Percentiles rank a stretch among this genome's conserved stretches.
phyloP scores from a whole-genome alignment of 1,140 invertebrate species.

The Choristoneura fumiferana region DNA sequence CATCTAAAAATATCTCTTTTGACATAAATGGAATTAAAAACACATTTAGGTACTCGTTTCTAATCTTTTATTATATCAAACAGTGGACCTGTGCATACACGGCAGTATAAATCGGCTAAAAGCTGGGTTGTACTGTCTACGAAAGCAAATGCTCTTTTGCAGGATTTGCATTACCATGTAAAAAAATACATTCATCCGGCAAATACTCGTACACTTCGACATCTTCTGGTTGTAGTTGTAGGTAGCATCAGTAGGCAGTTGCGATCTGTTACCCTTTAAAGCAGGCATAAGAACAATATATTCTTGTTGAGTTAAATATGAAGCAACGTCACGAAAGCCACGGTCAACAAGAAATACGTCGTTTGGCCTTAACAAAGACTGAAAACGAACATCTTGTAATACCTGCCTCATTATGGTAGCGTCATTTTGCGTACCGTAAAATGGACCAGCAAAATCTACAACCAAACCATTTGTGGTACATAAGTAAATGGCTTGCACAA shows the following conservation, averaged over 20 bases:
- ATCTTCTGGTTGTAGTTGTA: too few species aligned
- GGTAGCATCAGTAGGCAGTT: conserved; percentile 43
- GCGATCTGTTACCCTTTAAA: conserved; percentile 40
- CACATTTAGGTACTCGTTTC: neutral
- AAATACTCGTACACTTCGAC: conserved; percentile 20
- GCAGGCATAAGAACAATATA: conserved; percentile 42
- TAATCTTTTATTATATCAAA: neutral
- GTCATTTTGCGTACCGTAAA: conserved; percentile 38
- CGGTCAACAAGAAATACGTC: conserved; percentile 40
- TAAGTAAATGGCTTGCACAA: conserved; percentile 21
- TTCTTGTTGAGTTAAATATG: conserved; percentile 27
- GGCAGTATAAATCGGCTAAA: conserved; percentile 1
- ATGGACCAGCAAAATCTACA: conserved; percentile 25
- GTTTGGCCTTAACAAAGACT: conserved; percentile 31
- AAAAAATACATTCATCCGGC: neutral
- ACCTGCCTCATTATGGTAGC: conserved; percentile 33
- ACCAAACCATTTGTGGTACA: conserved; percentile 2
- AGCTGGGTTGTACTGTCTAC: neutral
- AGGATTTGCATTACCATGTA: neutral
- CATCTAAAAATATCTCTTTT: too few species aligned
- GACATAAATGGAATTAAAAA: neutral
- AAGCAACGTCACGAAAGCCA: conserved; percentile 41
- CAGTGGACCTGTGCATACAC: neutral
- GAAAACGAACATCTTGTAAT: neutral
- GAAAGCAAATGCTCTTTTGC: conserved; percentile 4